Percentiles rank a stretch among this genome's conserved stretches.
Evolutionary conservation across 2,113 vertebrate species (phyloP).

Genomic region (Grammomys surdaster): DNA sequence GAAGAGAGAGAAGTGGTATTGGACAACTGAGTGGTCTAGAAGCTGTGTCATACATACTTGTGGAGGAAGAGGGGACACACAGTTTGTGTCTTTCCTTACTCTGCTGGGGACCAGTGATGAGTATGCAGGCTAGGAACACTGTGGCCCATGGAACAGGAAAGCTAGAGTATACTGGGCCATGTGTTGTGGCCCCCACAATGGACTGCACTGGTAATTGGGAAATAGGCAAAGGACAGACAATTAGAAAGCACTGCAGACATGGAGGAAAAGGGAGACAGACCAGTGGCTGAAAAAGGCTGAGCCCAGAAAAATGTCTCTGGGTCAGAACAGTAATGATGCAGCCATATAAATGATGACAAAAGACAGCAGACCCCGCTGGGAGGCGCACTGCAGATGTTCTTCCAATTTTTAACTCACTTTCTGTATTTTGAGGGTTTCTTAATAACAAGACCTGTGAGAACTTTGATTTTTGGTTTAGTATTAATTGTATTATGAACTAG

Average conservation of each 20-base stretch:
- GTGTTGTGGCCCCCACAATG: too few relatives aligned
- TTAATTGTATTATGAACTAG: slow-evolving; percentile 16
- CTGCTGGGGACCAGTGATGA: neutral
- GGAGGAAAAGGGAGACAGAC: neutral
- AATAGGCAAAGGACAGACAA: neutral
- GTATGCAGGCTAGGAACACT: neutral
- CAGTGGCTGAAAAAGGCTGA: slow-evolving; percentile 7
- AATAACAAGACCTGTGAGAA: slow-evolving; percentile 3
- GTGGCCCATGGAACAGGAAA: neutral
- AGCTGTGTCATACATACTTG: neutral
- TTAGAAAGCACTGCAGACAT: neutral
- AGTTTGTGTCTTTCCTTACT: neutral
- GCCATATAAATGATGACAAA: neutral
- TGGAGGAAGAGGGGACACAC: neutral
- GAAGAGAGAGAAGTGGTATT: neutral
- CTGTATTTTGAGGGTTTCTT: slow-evolving; percentile 29
- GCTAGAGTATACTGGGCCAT: neutral
- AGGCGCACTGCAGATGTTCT: neutral
- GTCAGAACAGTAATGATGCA: slow-evolving; percentile 1
- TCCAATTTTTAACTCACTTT: neutral
- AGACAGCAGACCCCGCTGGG: neutral
- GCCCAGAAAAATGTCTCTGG: neutral
- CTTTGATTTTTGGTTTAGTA: slow-evolving; percentile 43
- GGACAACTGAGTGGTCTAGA: neutral
- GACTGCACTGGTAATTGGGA: neutral